These are phyloP conservation scores for Parauchenoglanis ngamensis DNA, from an alignment of 2,797 vertebrate genomes.

Conservation along the genomic window DNA sequence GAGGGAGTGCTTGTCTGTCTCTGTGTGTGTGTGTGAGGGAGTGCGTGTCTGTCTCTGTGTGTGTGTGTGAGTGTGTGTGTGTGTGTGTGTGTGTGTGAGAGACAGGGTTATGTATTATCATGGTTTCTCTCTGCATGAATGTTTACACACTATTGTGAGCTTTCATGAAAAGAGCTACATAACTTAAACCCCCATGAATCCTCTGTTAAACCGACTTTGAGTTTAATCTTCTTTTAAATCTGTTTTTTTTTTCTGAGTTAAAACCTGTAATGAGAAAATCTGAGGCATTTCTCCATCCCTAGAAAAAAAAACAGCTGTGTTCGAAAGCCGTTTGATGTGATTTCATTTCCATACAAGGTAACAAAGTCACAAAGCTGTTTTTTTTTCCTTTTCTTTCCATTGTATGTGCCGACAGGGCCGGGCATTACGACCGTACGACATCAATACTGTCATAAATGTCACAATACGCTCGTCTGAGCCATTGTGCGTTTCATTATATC, in stretches of 20 bases:
- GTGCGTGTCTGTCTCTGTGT: no score
- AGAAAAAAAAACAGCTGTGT: no score
- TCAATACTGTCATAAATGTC: not conserved
- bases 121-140: not conserved
- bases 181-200: not conserved
- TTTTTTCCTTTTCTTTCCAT: not conserved
- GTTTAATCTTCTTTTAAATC: not conserved
- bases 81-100: not conserved
- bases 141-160: constrained; percentile 22
- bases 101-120: constrained; percentile 26
- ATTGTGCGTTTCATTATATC: not conserved
- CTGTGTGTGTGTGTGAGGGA: no score
- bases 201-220: not conserved
- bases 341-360: constrained; percentile 14
- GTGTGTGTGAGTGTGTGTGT: constrained; percentile 19
- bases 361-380: not conserved
- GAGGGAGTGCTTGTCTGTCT: no score
- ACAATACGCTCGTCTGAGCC: not conserved
- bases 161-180: constrained; percentile 13
- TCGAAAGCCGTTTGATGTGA: not conserved
- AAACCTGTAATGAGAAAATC: not conserved
- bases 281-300: not conserved
- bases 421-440: not conserved
- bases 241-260: not conserved
- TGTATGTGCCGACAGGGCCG: not conserved